phyloP scores from a whole-genome alignment of 2,888 invertebrate genomes.

The Argyra leucocephala region DNA sequence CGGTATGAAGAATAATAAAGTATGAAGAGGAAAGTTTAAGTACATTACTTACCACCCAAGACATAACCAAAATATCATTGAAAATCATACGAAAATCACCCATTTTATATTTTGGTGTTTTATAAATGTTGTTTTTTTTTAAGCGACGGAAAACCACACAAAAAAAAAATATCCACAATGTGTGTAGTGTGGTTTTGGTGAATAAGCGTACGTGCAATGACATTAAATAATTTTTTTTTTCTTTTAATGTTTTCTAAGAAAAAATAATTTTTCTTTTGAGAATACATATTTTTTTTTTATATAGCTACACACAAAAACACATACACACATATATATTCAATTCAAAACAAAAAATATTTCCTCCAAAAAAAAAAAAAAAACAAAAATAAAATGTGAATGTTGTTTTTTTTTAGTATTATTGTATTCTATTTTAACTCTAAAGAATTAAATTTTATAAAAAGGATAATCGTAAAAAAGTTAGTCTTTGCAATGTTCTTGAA shows the following conservation, averaged over 20 bases:
- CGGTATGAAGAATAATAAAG: background rate
- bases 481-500: background rate
- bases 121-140: background rate
- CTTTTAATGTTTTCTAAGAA: background rate
- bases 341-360: background rate
- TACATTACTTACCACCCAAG: too few species aligned
- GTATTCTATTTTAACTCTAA: background rate
- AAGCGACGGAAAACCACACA: background rate
- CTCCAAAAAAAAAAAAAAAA: background rate
- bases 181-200: background rate
- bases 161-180: background rate
- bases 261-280: background rate
- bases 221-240: background rate
- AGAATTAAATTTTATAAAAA: constrained; percentile 3
- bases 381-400: background rate
- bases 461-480: constrained; percentile 4
- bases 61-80: background rate
- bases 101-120: background rate
- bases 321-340: background rate
- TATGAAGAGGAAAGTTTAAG: background rate
- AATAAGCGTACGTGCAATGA: constrained; percentile 1
- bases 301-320: too few species aligned
- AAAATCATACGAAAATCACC: background rate
- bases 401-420: too few species aligned
- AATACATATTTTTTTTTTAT: background rate